Evolutionary conservation across 2,888 invertebrate species (phyloP).

Genomic region (Drosophila planitibia): DNA sequence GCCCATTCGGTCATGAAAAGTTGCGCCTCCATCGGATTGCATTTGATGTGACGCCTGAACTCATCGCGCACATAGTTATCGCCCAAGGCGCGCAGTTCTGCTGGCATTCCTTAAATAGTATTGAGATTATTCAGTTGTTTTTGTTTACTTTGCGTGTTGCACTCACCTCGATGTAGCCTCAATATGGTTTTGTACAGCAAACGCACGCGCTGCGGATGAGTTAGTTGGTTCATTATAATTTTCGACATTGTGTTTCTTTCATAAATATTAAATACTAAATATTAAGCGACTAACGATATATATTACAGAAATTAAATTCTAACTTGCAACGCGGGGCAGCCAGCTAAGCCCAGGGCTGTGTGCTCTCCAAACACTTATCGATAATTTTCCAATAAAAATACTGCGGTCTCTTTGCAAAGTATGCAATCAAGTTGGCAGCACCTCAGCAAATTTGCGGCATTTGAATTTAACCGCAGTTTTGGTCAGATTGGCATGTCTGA

Average conservation of each 20-base stretch:
- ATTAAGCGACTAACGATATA: not conserved
- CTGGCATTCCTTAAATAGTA: slow-evolving; percentile 87
- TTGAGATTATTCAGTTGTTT: slow-evolving; percentile 4
- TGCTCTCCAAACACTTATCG: slow-evolving; percentile 2
- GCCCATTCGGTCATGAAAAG: slow-evolving; percentile 96
- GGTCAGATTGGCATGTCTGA: slow-evolving; percentile 54
- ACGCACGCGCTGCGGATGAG: slow-evolving; percentile 89
- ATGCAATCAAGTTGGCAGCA: slow-evolving; percentile 38
- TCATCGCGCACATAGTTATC: slow-evolving; percentile 93
- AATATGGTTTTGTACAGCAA: slow-evolving; percentile 92
- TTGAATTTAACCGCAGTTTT: slow-evolving; percentile 62
- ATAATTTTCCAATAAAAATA: slow-evolving; percentile 2
- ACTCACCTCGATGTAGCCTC: slow-evolving; percentile 89
- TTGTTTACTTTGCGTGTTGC: not conserved
- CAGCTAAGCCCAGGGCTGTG: slow-evolving; percentile 25
- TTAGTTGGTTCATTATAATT: slow-evolving; percentile 72
- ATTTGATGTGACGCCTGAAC: slow-evolving; percentile 93
- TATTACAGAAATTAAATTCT: not conserved
- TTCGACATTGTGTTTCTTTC: slow-evolving; percentile 72
- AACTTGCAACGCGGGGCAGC: slow-evolving; percentile 13
- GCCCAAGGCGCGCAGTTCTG: slow-evolving; percentile 89
- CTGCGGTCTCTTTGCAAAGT: not conserved
- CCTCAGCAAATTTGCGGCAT: slow-evolving; percentile 11
- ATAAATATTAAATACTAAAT: slow-evolving; percentile 3
- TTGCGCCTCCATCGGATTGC: slow-evolving; percentile 89